A percentile compares a stretch with the other conserved stretches of the same genome.
These are phyloP conservation scores for Neodiprion fabricii DNA, from an alignment of 1,140 invertebrate species.

Conservation along the genomic window DNA sequence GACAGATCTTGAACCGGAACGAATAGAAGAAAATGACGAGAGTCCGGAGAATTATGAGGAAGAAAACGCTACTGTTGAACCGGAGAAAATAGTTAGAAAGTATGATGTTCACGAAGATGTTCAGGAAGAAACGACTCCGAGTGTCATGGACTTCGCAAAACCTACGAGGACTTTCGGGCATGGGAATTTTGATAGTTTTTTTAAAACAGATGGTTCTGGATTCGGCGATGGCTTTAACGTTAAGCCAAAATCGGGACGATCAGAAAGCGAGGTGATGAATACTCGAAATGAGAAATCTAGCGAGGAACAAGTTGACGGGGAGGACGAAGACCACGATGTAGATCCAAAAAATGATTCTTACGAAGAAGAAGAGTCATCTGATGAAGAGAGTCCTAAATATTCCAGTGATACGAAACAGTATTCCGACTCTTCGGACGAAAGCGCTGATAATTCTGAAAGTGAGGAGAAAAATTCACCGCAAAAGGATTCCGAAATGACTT, in stretches of 20 bases:
- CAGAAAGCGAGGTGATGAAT: slow-evolving; percentile 23
- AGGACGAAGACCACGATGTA: slow-evolving; percentile 23
- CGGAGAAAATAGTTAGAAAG: slow-evolving; percentile 10
- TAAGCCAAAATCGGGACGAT: not conserved
- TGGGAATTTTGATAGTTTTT: slow-evolving; percentile 23
- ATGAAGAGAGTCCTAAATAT: not conserved
- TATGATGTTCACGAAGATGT: slow-evolving; percentile 32
- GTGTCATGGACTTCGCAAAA: not conserved
- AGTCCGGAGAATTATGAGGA: slow-evolving; percentile 13
- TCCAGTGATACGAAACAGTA: not conserved
- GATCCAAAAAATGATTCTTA: not conserved
- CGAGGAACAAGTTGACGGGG: slow-evolving; percentile 9
- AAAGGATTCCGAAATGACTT: slow-evolving; percentile 22
- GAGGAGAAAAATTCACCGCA: slow-evolving; percentile 9
- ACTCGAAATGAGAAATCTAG: not conserved
- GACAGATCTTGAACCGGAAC: slow-evolving; percentile 12
- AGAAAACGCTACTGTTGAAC: not conserved
- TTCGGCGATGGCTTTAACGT: slow-evolving; percentile 33
- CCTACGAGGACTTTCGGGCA: not conserved
- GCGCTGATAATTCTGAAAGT: slow-evolving; percentile 2
- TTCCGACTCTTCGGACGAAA: slow-evolving; percentile 9
- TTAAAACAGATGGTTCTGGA: slow-evolving; percentile 33
- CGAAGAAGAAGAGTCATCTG: not conserved
- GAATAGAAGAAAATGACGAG: slow-evolving; percentile 19
- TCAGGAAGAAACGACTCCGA: slow-evolving; percentile 19